Base-by-base conservation (phyloP, 2,113 vertebrate genomes). In the Plecturocebus donacophilus region DNA sequence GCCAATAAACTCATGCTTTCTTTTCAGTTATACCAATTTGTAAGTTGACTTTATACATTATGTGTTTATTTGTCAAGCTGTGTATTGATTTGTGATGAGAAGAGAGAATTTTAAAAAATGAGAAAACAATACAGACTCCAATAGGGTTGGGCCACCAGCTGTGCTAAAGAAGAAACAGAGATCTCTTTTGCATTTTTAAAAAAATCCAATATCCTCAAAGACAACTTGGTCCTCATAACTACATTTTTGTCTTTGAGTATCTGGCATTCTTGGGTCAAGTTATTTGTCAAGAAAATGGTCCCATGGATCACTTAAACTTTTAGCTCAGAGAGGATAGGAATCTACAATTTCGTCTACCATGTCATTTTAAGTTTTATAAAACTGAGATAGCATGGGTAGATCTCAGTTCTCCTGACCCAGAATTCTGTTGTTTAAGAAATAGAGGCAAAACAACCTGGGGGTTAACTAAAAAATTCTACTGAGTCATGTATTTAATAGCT, bases 61-160 rank as follows among this genome's bases (percentile, higher is more conserved):
- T 90, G 20, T 96, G 86, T 96, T 98, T 97, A 98, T 98, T 98
- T 98, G 94, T 97, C 98, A 98, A 97, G 87, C 47, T 98, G 85
- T 70, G 97, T 98, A 98, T 97, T 98, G 97, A 98, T 98, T 98
- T 97, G 91, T 98, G 11, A 98, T 64, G 56, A 88, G 87, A 86
- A 95, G 84, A 95, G 81, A 89, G 11, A 97, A 90, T 97, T 97
- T 91, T 76, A 83, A 75, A 85, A 93, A 85, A 73, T 23, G 32
- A 92, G 25, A 81, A 94, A 96, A 64, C 7, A 45, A 11, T 6
- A 7, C 16, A 77, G 79, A 97, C 47, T 87, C 40, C 64, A 94
- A 82, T 90, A 96, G 96, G 76, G 64, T 85, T 86, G 47, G 88
- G 83, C 64, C 70, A 80, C 66, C 77, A 23, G 23, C 54, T 93